phyloP scores from a whole-genome alignment of 2,797 vertebrate species.

The Pangasius mekongensis region DNA sequence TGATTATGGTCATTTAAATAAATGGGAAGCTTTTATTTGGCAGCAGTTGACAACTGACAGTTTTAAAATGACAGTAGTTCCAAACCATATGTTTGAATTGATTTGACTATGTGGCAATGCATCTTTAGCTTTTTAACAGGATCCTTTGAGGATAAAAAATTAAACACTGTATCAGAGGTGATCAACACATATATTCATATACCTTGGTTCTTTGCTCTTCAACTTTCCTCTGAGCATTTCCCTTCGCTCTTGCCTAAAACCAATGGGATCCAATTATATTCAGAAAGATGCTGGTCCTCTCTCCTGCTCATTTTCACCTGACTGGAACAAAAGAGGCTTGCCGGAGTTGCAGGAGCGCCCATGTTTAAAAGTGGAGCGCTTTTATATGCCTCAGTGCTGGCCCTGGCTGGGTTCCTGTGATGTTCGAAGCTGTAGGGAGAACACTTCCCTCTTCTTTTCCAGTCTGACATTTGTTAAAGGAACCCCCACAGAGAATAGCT shows the following conservation, averaged over 20 bases:
- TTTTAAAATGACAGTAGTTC: slow-evolving; percentile 1
- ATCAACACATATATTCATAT: background rate
- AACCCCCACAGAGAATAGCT: slow-evolving; percentile 44
- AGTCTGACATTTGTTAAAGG: slow-evolving; percentile 60
- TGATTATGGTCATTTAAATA: background rate
- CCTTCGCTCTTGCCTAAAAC: slow-evolving; percentile 48
- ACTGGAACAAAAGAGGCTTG: slow-evolving; percentile 49
- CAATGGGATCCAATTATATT: slow-evolving; percentile 58
- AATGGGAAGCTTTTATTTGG: background rate
- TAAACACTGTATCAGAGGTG: background rate
- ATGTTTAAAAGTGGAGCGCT: slow-evolving; percentile 44
- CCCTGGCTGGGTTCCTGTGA: slow-evolving; percentile 48
- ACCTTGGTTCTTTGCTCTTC: slow-evolving; percentile 26
- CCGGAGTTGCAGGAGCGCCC: slow-evolving; percentile 20
- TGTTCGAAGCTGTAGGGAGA: slow-evolving; percentile 46
- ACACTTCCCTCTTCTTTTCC: slow-evolving; percentile 52
- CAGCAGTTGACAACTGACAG: background rate
- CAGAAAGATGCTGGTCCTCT: slow-evolving; percentile 23
- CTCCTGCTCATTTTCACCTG: slow-evolving; percentile 13
- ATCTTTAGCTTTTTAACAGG: slow-evolving; percentile 1
- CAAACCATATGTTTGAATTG: background rate
- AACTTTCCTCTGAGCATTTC: slow-evolving; percentile 28
- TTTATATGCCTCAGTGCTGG: slow-evolving; percentile 34
- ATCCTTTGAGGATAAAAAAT: background rate
- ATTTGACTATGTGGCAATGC: slow-evolving; percentile 13